Percentiles rank a stretch among this genome's conserved stretches.
These are phyloP conservation scores for Pungitius pungitius DNA, from an alignment of 2,113 vertebrate genomes.

Conservation along the genomic window DNA sequence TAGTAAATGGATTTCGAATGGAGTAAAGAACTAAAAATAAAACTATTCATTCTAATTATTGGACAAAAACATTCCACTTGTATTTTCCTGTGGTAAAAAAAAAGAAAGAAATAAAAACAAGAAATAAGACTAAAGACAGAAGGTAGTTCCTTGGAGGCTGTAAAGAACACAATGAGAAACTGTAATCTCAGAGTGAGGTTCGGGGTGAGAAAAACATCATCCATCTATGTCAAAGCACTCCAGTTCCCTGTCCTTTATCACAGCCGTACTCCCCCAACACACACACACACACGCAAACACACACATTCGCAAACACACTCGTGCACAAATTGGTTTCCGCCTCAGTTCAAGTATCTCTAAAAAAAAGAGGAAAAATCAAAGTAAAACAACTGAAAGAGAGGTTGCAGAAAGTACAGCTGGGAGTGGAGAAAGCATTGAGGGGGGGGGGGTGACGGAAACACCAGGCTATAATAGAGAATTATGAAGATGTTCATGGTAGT, in stretches of 20 bases:
- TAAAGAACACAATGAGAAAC: slow-evolving; percentile 38
- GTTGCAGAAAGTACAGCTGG: slow-evolving; percentile 64
- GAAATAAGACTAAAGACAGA: neutral
- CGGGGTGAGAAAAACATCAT: slow-evolving; percentile 76
- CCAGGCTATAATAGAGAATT: slow-evolving; percentile 72
- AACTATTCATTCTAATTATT: slow-evolving; percentile 30
- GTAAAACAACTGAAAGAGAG: slow-evolving; percentile 53
- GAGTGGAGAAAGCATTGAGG: slow-evolving; percentile 37
- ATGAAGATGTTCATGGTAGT: slow-evolving; percentile 70
- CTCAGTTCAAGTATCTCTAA: slow-evolving; percentile 57
- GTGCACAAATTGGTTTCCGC: slow-evolving; percentile 41
- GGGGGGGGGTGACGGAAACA: slow-evolving; percentile 51
- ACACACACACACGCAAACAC: slow-evolving; percentile 37
- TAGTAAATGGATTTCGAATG: neutral
- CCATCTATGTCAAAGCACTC: slow-evolving; percentile 69
- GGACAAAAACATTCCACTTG: slow-evolving; percentile 45
- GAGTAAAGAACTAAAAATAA: neutral
- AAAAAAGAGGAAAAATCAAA: slow-evolving; percentile 58
- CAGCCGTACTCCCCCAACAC: slow-evolving; percentile 63
- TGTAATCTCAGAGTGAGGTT: slow-evolving; percentile 57
- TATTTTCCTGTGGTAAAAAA: slow-evolving; percentile 15
- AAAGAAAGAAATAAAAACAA: slow-evolving; percentile 17
- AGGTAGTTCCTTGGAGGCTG: slow-evolving; percentile 10
- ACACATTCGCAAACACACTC: slow-evolving; percentile 23
- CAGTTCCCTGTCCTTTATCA: slow-evolving; percentile 77